Base-by-base conservation (phyloP, 2,888 invertebrate species). In the Lasioglossum villosulum region DNA sequence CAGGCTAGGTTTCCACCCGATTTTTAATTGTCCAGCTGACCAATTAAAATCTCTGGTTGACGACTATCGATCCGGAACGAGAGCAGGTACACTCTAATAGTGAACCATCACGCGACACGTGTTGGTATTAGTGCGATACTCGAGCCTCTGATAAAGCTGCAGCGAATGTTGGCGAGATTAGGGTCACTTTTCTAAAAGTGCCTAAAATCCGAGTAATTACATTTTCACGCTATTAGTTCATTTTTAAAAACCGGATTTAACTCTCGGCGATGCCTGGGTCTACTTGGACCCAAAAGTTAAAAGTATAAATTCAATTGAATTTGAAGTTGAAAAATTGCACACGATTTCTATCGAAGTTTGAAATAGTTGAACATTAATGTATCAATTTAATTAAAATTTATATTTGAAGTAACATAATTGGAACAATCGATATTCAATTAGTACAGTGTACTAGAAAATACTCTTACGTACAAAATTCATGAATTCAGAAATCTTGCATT, bases 31-130 rank as follows among this genome's bases (percentile, higher is more conserved):
- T 30, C 66, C 66, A 30, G 66, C 19, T 66, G 66, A 66, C 30
- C 66, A 66, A 66, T 66, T 66, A 66, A 66, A 66, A 66, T 66
- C 66, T 66, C 66, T 66, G 66, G 34, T 34, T 34, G 66, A 66
- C 66, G 66, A 66, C 30, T 66, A 66, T 66, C 34, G 66, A 66
- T 66, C 66, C 30, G 66, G 34, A 66, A 66, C 66, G 34, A 34
- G 66, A 66, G 16, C 30, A 66, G 66, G 66, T 16, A 56, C 56
- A 37, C 23, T 56, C 19, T 30, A 66, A 66, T 34, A 66, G 66
- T 66, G 66, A 19, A 66, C 66, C 66, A 66, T 66, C 66, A 66
- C 34, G 34, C 66, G 27, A 59, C 59, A 66, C 34, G 66, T 19
- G 19, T 19, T 19, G 19, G 66, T 66, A 34, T 66, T 34, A 19